Base-by-base conservation (phyloP, 2,113 vertebrate genomes). In the Pyrgilauda ruficollis region DNA sequence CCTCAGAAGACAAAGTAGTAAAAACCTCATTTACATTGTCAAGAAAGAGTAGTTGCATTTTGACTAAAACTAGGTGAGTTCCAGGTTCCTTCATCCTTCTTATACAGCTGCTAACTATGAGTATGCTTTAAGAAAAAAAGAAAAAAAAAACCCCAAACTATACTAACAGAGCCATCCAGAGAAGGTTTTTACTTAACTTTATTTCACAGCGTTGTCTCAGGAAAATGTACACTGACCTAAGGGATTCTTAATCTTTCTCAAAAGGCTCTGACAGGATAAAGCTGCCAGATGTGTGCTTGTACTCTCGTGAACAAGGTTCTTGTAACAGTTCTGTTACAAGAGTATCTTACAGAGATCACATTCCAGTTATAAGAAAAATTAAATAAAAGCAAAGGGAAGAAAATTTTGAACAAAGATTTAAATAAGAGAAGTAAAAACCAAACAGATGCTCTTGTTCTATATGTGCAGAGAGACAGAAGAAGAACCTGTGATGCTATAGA, bases 21-120 rank as follows among this genome's bases (percentile, higher is more conserved):
- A 80, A 41, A 46, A 6, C 0, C 1, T 31, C 4, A 3, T 12
- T 53, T 68, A 50, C 1, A 3, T 26, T 59, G 19, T 30, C 33
- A 17, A 55, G 69, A 73, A 49, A 35, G 56, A 22, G 11, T 23
- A 59, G 37, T 6, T 30, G 23, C 26, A 86, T 23, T n/a, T 73
- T 35, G n/a, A 64, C 13, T 68, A 46, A 30, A 68, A 68, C 5
- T 19, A 73, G 35, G 11, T 0, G 1, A 59, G 3, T 13, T 52
- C 15, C 13, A 23, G 7, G 10, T 87, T 73, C 15, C 27, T 77
- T 55, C 11, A 14, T 23, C 20, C 13, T 53, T 52, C 22, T 58
- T 68, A n/a, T 31, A 50, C 7, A 87, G 17, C 28, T 56, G 15
- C 21, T 87, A 68, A 28, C 17, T 53, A 70, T 0, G 5, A 44